Evolutionary conservation across 2,797 vertebrate genomes (phyloP).

Genomic region (Hypotaenidia philippensis): DNA sequence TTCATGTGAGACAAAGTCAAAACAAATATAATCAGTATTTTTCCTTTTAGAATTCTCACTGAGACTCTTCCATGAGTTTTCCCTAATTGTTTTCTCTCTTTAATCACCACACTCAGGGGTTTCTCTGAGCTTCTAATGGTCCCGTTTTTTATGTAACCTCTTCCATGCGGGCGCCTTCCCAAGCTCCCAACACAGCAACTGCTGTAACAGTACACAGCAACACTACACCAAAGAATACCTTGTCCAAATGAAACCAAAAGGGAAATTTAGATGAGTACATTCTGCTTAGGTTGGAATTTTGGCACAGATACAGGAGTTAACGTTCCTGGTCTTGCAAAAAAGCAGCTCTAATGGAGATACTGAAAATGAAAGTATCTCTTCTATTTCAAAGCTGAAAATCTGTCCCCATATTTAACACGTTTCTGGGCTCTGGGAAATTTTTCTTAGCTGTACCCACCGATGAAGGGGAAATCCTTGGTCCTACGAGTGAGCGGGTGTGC

Average conservation of each 20-base stretch:
- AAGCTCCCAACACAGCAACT: conserved; percentile 64
- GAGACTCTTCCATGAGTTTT: conserved; percentile 65
- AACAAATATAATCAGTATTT: conserved; percentile 73
- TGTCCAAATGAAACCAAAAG: conserved; percentile 75
- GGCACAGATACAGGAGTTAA: conserved; percentile 50
- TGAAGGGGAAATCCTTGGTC: conserved; percentile 41
- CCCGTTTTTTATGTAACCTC: conserved; percentile 66
- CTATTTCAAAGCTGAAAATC: conserved; percentile 47
- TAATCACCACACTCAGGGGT: conserved; percentile 55
- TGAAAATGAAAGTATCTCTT: conserved; percentile 73
- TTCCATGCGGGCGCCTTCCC: conserved; percentile 49
- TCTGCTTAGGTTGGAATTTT: conserved; percentile 76
- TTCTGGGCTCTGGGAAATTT: conserved; percentile 58
- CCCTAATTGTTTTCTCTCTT: conserved; percentile 58
- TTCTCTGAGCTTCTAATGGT: conserved; percentile 48
- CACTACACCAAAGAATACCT: conserved; percentile 69
- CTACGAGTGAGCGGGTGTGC: background rate
- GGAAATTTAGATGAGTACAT: conserved; percentile 72
- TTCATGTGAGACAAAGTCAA: conserved; percentile 67
- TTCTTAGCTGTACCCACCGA: background rate
- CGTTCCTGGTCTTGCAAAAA: conserved; percentile 21
- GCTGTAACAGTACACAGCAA: conserved; percentile 70
- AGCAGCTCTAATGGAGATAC: conserved; percentile 51
- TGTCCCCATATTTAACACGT: background rate
- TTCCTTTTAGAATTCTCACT: conserved; percentile 57